A percentile compares a stretch with the other conserved stretches of the same genome.
These are phyloP conservation scores for Stomorhina lunata DNA, from an alignment of 2,888 invertebrate species.

Conservation along the genomic window DNA sequence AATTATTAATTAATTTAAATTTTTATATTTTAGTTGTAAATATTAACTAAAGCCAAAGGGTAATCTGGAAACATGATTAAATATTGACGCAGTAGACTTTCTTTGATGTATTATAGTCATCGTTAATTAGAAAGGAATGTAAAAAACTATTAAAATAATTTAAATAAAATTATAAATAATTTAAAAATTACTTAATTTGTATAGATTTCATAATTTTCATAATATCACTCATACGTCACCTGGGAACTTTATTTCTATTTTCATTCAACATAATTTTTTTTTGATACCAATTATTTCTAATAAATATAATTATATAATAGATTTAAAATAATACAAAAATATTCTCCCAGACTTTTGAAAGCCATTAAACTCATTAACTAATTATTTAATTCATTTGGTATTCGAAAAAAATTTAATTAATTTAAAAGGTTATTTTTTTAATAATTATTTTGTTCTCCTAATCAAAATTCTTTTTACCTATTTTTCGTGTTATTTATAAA, in stretches of 20 bases:
- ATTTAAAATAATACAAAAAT: too few species aligned
- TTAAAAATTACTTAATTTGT: neutral
- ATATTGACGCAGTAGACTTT: too few species aligned
- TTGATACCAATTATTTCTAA: too few species aligned
- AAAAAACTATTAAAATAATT: neutral
- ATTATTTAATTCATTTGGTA: neutral
- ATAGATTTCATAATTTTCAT: neutral
- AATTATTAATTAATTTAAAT: too few species aligned
- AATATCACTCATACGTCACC: conserved; percentile 18
- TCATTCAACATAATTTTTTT: neutral
- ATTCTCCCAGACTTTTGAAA: too few species aligned
- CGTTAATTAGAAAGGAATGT: too few species aligned
- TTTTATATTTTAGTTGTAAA: too few species aligned
- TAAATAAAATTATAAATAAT: neutral
- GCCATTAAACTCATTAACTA: neutral
- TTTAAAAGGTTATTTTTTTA: neutral
- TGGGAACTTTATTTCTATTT: neutral
- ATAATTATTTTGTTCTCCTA: conserved; percentile 13
- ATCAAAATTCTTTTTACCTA: conserved; percentile 7
- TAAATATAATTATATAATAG: neutral
- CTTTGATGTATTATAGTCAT: too few species aligned
- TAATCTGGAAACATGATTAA: too few species aligned
- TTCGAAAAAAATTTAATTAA: neutral
- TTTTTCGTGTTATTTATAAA: conserved; percentile 41
- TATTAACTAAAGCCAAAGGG: too few species aligned